These are phyloP conservation scores for Holacanthus passer DNA, from an alignment of 2,113 vertebrate species.

Conservation along the genomic window DNA sequence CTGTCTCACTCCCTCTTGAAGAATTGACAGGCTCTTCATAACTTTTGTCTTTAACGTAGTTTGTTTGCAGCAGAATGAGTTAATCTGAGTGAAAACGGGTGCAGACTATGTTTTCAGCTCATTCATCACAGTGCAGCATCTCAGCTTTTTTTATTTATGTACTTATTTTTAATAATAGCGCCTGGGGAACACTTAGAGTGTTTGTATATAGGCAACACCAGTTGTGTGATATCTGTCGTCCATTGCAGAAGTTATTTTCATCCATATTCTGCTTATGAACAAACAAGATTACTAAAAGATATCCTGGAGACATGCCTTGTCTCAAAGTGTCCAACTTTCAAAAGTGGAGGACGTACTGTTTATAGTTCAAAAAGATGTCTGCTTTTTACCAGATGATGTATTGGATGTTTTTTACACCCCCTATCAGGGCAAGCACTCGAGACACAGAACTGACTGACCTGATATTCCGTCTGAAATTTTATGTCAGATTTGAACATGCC, in stretches of 20 bases:
- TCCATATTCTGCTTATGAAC: background rate
- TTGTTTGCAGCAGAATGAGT: background rate
- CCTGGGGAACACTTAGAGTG: background rate
- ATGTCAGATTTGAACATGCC: background rate
- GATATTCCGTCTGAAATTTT: background rate
- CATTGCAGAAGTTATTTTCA: background rate
- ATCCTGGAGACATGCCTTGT: background rate
- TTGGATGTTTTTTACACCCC: background rate
- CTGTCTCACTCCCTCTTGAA: background rate
- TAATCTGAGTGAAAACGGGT: background rate
- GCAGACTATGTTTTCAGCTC: background rate
- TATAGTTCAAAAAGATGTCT: background rate
- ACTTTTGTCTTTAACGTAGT: background rate
- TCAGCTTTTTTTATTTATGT: no score
- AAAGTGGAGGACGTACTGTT: background rate
- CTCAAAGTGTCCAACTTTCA: background rate
- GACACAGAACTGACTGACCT: background rate
- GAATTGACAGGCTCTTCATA: background rate
- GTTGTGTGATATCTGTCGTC: background rate
- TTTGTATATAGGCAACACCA: background rate
- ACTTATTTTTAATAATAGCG: background rate
- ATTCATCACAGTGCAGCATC: background rate
- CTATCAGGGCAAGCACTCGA: background rate
- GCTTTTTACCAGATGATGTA: background rate
- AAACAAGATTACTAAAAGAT: background rate